Base-by-base conservation (phyloP, 2,888 invertebrate genomes). In the Ischnura elegans region DNA sequence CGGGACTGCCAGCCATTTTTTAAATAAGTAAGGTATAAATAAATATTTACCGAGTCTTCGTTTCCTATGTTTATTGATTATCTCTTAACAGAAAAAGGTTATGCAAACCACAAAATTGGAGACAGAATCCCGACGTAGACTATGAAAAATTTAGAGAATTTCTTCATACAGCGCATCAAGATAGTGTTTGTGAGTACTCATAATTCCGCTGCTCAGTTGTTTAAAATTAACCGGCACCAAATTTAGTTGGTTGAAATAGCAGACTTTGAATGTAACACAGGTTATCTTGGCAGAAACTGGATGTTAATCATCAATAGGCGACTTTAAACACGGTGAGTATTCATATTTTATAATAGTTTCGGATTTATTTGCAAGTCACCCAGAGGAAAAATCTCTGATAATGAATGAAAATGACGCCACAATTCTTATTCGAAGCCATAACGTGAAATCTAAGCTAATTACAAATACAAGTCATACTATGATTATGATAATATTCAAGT, bases 1-100 rank as follows among this genome's bases (percentile, higher is more conserved):
- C 98, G 94, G 98, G 98, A 96, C 97, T 97, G 51, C 61, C 93
- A 87, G 93, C 87, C 93, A 93, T 93, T 87, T 36, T 42, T 55
- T 43, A 55, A 61, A 61, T 90, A 43, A 61, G 61, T 66, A 42
- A 19, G 42, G 43, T 61, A n/a, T 61, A 90, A 90, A 90, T 90
- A 66, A 90, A 90, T 61, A 25, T 19, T 61, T 90, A 36, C 61
- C 43, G 61, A 55, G 45, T 43, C 61, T 66, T n/a, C 43, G 61
- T 43, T 25, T 2, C 90, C 61, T 61, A 90, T 42, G 19, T 61
- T 90, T 90, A 61, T 36, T 61, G 66, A 90, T 90, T 43, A 21
- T 43, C 51, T 16, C 55, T 55, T 66, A n/a, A 19, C 42, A 42
- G 61, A 90, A 61, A 61, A 43, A 45, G 61, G 43, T 61, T 43